Conservation (phyloP, 1,140 invertebrate genomes). For the Drosophila albomicans region DNA sequence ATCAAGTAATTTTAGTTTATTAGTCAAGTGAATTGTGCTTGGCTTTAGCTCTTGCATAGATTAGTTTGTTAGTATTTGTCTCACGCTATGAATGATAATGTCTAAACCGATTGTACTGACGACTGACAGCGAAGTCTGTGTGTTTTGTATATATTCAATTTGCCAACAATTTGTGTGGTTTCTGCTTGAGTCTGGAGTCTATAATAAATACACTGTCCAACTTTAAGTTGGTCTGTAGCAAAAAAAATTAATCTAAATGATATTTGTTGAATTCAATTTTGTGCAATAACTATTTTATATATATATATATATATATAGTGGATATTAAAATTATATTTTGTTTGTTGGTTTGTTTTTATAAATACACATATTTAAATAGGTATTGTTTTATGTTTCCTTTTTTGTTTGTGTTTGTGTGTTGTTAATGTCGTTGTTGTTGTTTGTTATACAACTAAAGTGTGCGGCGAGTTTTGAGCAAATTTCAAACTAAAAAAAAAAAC, state of each 20-base stretch:
- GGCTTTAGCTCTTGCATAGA: slow-evolving; percentile 16
- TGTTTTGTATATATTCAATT: slow-evolving; percentile 4
- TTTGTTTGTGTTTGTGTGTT: neutral
- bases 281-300: slow-evolving; percentile 20
- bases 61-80: slow-evolving; percentile 56
- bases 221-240: slow-evolving; percentile 35
- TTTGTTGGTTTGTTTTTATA: slow-evolving; percentile 37
- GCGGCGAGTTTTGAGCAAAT: slow-evolving; percentile 27
- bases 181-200: slow-evolving; percentile 17
- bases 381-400: slow-evolving; percentile 6
- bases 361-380: slow-evolving; percentile 63
- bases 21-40: slow-evolving; percentile 64
- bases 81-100: slow-evolving; percentile 20
- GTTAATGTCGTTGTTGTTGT: neutral
- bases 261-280: slow-evolving; percentile 53
- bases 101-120: slow-evolving; percentile 26
- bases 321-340: slow-evolving; percentile 62
- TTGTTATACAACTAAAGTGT: slow-evolving; percentile 4
- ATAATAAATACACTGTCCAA: slow-evolving; percentile 41
- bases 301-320: slow-evolving; percentile 24
- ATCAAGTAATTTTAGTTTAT: slow-evolving; percentile 67
- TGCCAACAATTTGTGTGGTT: slow-evolving; percentile 5
- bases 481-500: slow-evolving; percentile 50
- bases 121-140: slow-evolving; percentile 6
- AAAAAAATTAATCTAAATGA: slow-evolving; percentile 39